phyloP scores from a whole-genome alignment of 2,888 invertebrate genomes.

The Apantesis nais region DNA sequence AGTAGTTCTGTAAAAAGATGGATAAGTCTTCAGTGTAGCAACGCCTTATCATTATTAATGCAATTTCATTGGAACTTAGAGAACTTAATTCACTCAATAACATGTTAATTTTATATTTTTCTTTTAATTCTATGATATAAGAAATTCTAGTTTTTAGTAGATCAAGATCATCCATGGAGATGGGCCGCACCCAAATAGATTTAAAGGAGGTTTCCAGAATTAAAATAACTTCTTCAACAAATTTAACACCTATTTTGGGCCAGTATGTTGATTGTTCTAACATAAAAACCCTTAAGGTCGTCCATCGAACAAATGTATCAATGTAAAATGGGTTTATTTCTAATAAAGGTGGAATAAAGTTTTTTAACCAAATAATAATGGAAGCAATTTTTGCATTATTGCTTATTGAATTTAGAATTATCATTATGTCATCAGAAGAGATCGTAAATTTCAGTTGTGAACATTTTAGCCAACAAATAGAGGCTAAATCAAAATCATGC shows the following conservation, averaged over 20 bases:
- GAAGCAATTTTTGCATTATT: conserved; percentile 76
- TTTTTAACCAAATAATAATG: conserved; percentile 78
- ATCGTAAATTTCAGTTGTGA: conserved; percentile 63
- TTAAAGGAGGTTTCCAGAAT: conserved; percentile 72
- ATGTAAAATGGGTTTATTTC: conserved; percentile 77
- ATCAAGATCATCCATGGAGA: conserved; percentile 78
- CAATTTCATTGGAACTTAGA: conserved; percentile 74
- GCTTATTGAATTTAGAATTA: conserved; percentile 72
- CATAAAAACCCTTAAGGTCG: conserved; percentile 74
- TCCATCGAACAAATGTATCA: conserved; percentile 80
- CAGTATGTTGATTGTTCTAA: conserved; percentile 79
- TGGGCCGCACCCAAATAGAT: conserved; percentile 70
- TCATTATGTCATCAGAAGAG: conserved; percentile 61
- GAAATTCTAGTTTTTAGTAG: conserved; percentile 71
- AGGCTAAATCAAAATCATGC: conserved; percentile 77
- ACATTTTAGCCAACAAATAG: conserved; percentile 80
- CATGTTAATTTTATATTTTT: conserved; percentile 80
- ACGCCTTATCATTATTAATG: conserved; percentile 78
- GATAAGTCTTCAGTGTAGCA: conserved; percentile 81
- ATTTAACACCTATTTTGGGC: conserved; percentile 82
- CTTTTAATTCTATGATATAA: conserved; percentile 75
- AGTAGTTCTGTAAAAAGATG: conserved; percentile 71
- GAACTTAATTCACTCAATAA: conserved; percentile 74
- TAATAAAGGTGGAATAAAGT: conserved; percentile 73
- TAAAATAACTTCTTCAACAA: conserved; percentile 69